Base-by-base conservation (phyloP, 2,797 vertebrate species). In the Trachops cirrhosus region DNA sequence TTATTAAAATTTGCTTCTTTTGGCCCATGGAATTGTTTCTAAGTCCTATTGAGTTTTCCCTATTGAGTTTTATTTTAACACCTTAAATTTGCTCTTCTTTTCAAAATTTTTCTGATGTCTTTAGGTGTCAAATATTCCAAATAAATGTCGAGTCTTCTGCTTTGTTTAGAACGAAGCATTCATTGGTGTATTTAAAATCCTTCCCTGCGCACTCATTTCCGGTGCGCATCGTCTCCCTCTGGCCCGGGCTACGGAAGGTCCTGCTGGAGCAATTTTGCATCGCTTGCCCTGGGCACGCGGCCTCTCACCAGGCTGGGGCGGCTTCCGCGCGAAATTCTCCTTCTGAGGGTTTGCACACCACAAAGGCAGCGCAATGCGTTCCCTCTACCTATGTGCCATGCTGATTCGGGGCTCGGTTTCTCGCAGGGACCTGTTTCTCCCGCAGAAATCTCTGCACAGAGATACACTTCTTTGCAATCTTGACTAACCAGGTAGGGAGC, bases 1-100 rank as follows among this genome's bases (percentile, higher is more conserved):
- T 48, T 87, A 82, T 87, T 74, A n/a, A 68, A 48, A 67, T 50
- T 18, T 73, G 26, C 2, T 91, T 57, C 86, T 70, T 34, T 68
- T 39, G 8, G 3, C n/a, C 11, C 16, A n/a, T 29, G 29, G 11
- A 80, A 41, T 14, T 6, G 75, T 41, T 41, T 29, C 70, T 41
- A 71, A 41, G 70, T 41, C 22, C 26, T 32, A 15, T 32, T 32
- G 19, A 75, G 73, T 74, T 94, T 88, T 84, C 14, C 32, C 32
- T 52, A 5, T 39, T 67, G 39, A 89, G 19, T 24, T 89, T 50
- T 41, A 50, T 84, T 91, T 91, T 54, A 57, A 74, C 4, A 14
- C 48, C 32, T 92, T 75, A 3, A 19, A 57, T 59, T 75, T 67
- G 34, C 22, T 32, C 1, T 86, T 74, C 44, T 70, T 50, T 74